Conservation (phyloP, 1,140 invertebrate genomes). For the Pseudomyrmex concolor region DNA sequence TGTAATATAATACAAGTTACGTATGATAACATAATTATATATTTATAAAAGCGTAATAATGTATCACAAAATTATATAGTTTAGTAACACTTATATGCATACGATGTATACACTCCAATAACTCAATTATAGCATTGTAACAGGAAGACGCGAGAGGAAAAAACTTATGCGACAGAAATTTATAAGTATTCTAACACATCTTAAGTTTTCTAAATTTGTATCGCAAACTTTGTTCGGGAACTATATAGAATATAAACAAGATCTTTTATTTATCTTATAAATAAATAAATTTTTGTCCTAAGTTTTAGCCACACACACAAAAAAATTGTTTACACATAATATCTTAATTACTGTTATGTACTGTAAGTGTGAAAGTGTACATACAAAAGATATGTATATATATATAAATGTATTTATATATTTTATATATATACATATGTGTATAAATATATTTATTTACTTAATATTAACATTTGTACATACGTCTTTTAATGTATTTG, state of each 20-base stretch:
- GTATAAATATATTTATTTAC: constrained; percentile 44
- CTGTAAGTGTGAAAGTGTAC: constrained; percentile 47
- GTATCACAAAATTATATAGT: constrained; percentile 4
- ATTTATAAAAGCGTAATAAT: background rate
- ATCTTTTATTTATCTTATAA: background rate
- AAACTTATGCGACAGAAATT: background rate
- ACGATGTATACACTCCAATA: background rate
- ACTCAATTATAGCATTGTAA: too few species aligned
- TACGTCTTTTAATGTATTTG: background rate
- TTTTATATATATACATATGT: constrained; percentile 13
- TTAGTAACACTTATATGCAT: constrained; percentile 8
- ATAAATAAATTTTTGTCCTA: background rate
- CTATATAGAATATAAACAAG: background rate
- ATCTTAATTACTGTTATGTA: constrained; percentile 27
- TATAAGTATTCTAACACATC: background rate
- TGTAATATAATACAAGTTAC: too few species aligned
- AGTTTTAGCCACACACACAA: too few species aligned
- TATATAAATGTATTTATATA: constrained; percentile 44
- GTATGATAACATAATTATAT: constrained; percentile 7
- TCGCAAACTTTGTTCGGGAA: too few species aligned
- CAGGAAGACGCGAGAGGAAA: background rate
- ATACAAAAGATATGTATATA: too few species aligned
- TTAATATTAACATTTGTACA: background rate
- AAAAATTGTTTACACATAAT: background rate
- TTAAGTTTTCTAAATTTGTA: background rate